Percentiles rank a stretch among this genome's conserved stretches.
phyloP scores from a whole-genome alignment of 2,113 vertebrate species.

The Hipposideros armiger region DNA sequence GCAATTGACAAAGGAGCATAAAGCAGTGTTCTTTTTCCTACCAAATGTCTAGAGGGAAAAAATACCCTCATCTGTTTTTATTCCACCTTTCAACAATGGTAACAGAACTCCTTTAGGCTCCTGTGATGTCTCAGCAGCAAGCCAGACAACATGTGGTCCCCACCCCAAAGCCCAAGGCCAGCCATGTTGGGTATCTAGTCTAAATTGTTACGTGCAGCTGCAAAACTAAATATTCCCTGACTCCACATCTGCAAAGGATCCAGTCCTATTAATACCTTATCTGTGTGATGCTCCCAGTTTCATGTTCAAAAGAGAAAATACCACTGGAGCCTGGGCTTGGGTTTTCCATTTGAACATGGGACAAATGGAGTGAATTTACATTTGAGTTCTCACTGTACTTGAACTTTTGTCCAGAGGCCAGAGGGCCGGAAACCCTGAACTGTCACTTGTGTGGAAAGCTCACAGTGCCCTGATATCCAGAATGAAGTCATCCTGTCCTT shows the following conservation, averaged over 20 bases:
- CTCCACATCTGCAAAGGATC: background rate
- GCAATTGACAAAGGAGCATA: fast-evolving
- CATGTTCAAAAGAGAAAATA: background rate
- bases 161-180: background rate
- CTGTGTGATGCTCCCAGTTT: background rate
- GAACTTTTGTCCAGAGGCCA: background rate
- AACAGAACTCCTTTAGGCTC: background rate
- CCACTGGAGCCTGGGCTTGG: background rate
- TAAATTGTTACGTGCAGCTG: background rate
- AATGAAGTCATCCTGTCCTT: background rate
- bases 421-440: background rate
- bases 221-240: background rate
- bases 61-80: background rate
- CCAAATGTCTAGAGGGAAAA: background rate
- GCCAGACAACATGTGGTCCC: background rate
- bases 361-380: background rate
- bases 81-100: background rate
- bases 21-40: background rate
- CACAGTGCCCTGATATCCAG: background rate
- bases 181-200: background rate
- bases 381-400: background rate
- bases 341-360: background rate
- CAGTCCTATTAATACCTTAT: slow-evolving; percentile 18
- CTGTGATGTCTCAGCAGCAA: background rate
- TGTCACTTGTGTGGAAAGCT: background rate